A percentile compares a stretch with the other conserved stretches of the same genome.
Evolutionary conservation across 2,888 invertebrate species (phyloP).

Genomic region (Drosophila niveifrons): DNA sequence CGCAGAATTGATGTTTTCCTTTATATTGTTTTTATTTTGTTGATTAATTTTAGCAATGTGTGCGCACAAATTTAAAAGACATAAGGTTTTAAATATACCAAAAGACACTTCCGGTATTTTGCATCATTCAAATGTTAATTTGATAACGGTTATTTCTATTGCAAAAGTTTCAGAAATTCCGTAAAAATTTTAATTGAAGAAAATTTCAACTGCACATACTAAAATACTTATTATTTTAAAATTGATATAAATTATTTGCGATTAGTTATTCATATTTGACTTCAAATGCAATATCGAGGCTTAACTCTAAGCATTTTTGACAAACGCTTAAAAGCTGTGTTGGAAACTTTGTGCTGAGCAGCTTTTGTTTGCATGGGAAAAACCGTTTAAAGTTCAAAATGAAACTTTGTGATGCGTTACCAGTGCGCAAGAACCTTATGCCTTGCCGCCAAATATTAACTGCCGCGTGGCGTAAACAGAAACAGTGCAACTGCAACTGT

Average conservation of each 20-base stretch:
- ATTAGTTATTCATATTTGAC: no score
- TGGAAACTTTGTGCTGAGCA: conserved; percentile 31
- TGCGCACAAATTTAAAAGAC: no score
- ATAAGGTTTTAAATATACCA: background rate
- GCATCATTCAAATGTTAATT: background rate
- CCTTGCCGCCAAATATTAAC: conserved; percentile 71
- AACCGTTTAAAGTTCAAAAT: conserved; percentile 38
- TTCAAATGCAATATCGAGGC: no score
- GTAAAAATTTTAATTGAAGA: background rate
- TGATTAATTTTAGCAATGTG: background rate
- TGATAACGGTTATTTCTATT: background rate
- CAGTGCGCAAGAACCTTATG: conserved; percentile 62
- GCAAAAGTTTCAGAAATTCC: no score
- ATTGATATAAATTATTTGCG: no score
- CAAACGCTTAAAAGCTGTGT: background rate
- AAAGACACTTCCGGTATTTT: background rate
- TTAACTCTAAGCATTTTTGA: background rate
- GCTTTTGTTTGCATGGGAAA: conserved; percentile 17
- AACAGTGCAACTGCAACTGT: conserved; percentile 80
- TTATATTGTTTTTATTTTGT: background rate
- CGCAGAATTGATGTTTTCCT: no score
- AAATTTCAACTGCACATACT: no score
- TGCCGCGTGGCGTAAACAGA: conserved; percentile 62
- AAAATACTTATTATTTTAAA: no score
- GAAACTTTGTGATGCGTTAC: conserved; percentile 23